A percentile compares a stretch with the other conserved stretches of the same genome.
These are phyloP conservation scores for Strix uralensis DNA, from an alignment of 2,113 vertebrate species.

Conservation along the genomic window DNA sequence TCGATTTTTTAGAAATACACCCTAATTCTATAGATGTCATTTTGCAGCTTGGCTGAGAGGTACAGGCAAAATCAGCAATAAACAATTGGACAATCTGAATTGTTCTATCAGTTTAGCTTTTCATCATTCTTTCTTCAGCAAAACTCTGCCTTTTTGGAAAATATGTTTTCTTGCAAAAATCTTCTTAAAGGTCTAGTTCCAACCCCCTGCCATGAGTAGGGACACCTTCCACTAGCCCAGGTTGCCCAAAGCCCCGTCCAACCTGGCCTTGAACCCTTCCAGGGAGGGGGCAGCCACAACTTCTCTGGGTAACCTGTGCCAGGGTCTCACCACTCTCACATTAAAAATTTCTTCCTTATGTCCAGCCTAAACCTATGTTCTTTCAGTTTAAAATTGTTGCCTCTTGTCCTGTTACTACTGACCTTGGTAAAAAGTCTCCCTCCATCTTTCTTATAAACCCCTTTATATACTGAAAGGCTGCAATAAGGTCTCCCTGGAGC, in stretches of 20 bases:
- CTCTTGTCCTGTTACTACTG: background rate
- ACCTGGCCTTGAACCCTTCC: no score
- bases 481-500: background rate
- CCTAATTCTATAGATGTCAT: background rate
- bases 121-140: background rate
- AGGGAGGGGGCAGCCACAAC: background rate
- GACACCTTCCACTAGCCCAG: background rate
- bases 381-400: background rate
- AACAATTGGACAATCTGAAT: background rate
- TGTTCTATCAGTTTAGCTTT: background rate
- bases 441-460: background rate
- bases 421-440: background rate
- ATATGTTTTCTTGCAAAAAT: background rate
- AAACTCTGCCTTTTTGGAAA: background rate
- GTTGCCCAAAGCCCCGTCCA: background rate
- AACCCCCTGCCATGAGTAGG: rapidly evolving
- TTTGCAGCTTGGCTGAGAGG: background rate
- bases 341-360: background rate
- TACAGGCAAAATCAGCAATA: background rate
- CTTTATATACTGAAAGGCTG: background rate
- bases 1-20: background rate
- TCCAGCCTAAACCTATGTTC: background rate
- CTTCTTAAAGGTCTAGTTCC: background rate
- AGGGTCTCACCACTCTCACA: rapidly evolving
- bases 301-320: background rate